Evolutionary conservation across 2,888 invertebrate genomes (phyloP), one percentile per base, ranked within the genome.

Genomic region (Scrobipalpa atriplicella): DNA sequence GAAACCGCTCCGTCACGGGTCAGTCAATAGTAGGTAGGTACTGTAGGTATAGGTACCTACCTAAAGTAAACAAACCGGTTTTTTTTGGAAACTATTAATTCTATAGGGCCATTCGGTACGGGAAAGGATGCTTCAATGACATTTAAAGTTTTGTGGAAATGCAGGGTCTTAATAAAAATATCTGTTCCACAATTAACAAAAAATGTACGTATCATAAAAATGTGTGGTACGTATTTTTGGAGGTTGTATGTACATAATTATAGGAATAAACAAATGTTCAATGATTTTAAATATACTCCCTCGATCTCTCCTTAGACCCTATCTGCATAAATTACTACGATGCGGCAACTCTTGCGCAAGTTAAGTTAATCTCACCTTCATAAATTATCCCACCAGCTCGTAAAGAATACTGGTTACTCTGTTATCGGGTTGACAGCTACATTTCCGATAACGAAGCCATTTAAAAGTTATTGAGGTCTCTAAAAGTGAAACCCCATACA

Each of bases 51-150:
- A n/a, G n/a, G n/a, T n/a, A n/a, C n/a, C n/a, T 21, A 8, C 1
- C 9, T 29, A 41, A 18, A 39, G n/a, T 61, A 41, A 41, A 61
- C 19, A n/a, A 47, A 62, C 62, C 62, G 43, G 62, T 62, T 62
- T 13, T 38, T 18, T 19, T 41, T 29, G 29, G 41, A 19, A 43
- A n/a, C 62, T 19, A 47, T 62, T 62, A 62, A 21, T 19, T 62
- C 47, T 62, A 62, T 62, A n/a, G 47, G 2, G 43, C 62, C 10
- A 62, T 62, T 62, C 21, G 62, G 47, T 39, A 47, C 29, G 29
- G 62, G 38, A 61, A 58, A 11, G 19, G 52, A 16, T 18, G 52
- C 19, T 10, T 52, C 52, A 52, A 9, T 52, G 52, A 6, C 9
- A 16, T 47, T 19, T 21, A 36, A 11, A 52, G 51, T 51, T 19